phyloP scores from a whole-genome alignment of 2,888 invertebrate genomes.

The Morpho deidamia region DNA sequence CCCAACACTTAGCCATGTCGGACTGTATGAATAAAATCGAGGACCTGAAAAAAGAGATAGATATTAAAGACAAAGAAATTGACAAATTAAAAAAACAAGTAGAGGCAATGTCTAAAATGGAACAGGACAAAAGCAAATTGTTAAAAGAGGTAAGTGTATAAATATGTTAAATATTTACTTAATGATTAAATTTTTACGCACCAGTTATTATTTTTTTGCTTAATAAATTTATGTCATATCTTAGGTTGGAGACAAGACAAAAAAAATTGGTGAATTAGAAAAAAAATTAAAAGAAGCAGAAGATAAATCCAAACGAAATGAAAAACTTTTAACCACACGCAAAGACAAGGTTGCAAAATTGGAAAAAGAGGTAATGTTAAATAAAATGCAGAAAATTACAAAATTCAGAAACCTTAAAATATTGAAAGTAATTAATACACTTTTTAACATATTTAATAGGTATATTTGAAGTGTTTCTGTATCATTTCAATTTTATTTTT shows the following conservation, averaged over 20 bases:
- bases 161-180: neutral
- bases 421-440: neutral
- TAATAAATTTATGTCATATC: conserved; percentile 13
- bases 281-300: conserved; percentile 83
- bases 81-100: conserved; percentile 80
- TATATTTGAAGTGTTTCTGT: neutral
- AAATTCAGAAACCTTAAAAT: neutral
- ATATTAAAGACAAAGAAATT: conserved; percentile 80
- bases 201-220: neutral
- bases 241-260: conserved; percentile 80
- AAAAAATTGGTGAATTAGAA: conserved; percentile 81
- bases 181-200: neutral
- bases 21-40: conserved; percentile 81
- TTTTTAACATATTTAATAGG: neutral
- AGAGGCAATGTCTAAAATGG: conserved; percentile 62
- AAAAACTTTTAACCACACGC: conserved; percentile 72
- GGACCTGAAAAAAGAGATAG: conserved; percentile 80
- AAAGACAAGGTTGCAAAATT: conserved; percentile 79
- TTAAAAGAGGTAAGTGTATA: conserved; percentile 71
- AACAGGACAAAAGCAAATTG: conserved; percentile 78
- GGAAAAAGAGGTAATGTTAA: conserved; percentile 76
- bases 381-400: neutral
- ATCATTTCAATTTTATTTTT: neutral
- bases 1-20: conserved; percentile 74
- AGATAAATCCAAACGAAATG: conserved; percentile 80